These are phyloP conservation scores for Odontophorus gujanensis DNA, from an alignment of 2,113 vertebrate genomes.

Conservation along the genomic window DNA sequence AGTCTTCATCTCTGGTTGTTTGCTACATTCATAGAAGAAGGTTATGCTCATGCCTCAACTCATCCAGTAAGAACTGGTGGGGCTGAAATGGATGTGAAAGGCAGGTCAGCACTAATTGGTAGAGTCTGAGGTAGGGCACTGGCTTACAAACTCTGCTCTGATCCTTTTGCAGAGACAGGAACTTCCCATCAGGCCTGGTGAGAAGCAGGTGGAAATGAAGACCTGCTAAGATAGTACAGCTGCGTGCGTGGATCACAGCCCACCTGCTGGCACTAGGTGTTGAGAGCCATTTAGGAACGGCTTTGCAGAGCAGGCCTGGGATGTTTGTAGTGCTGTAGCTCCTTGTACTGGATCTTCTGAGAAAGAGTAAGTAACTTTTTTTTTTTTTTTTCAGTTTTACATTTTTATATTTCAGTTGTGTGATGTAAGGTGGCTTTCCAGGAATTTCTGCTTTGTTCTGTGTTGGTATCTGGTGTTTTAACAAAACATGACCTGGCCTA, in stretches of 20 bases:
- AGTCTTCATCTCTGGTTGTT: neutral
- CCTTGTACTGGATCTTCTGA: neutral
- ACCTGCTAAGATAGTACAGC: neutral
- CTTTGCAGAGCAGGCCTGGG: accelerated
- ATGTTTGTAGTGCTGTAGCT: accelerated
- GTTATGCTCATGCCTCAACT: neutral
- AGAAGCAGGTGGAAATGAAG: neutral
- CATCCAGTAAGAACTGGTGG: neutral
- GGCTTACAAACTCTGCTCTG: no score
- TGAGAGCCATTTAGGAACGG: neutral
- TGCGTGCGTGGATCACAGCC: neutral
- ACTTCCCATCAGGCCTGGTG: neutral
- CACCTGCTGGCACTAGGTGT: neutral
- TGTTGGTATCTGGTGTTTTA: neutral
- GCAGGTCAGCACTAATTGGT: neutral
- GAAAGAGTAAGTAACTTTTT: neutral
- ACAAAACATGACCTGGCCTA: neutral
- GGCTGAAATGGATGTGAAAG: neutral
- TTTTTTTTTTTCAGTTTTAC: neutral
- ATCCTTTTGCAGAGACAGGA: accelerated
- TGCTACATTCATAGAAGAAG: neutral
- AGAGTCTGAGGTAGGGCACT: neutral
- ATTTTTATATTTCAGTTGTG: neutral
- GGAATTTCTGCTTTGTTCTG: neutral
- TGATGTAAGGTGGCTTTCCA: neutral